These are phyloP conservation scores for Eurypyga helias DNA, from an alignment of 2,113 vertebrate genomes.

Conservation along the genomic window DNA sequence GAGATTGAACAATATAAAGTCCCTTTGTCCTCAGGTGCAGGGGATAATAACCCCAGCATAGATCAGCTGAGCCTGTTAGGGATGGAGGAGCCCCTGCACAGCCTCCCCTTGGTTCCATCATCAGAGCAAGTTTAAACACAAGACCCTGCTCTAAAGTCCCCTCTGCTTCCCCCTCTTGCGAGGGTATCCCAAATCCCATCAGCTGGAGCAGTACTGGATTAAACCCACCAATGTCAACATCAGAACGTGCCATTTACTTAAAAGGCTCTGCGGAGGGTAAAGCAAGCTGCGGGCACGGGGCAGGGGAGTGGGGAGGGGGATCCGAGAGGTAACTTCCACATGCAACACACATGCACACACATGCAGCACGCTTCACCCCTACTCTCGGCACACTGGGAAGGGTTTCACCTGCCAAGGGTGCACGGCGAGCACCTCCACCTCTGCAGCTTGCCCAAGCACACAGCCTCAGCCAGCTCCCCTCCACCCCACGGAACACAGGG, in stretches of 20 bases:
- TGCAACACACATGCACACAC: neutral
- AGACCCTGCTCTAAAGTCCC: neutral
- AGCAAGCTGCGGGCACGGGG: accelerated
- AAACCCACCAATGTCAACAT: neutral
- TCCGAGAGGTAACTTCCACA: neutral
- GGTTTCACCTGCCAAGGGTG: neutral
- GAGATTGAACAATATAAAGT: neutral
- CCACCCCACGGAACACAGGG: accelerated
- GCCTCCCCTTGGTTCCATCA: accelerated
- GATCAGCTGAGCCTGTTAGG: neutral
- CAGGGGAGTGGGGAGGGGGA: neutral
- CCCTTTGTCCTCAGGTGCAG: neutral
- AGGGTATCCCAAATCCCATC: neutral
- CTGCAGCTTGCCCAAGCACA: neutral
- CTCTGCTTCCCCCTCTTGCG: neutral
- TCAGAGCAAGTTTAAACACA: accelerated
- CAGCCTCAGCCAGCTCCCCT: neutral
- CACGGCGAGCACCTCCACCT: neutral
- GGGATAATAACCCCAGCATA: neutral
- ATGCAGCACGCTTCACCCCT: no score
- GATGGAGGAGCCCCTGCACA: neutral
- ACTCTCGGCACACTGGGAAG: accelerated
- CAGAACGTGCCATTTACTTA: neutral
- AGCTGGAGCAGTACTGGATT: neutral
- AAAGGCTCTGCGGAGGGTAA: neutral